These are phyloP conservation scores for Globodera rostochiensis DNA, from an alignment of 1,140 invertebrate genomes.

Conservation along the genomic window DNA sequence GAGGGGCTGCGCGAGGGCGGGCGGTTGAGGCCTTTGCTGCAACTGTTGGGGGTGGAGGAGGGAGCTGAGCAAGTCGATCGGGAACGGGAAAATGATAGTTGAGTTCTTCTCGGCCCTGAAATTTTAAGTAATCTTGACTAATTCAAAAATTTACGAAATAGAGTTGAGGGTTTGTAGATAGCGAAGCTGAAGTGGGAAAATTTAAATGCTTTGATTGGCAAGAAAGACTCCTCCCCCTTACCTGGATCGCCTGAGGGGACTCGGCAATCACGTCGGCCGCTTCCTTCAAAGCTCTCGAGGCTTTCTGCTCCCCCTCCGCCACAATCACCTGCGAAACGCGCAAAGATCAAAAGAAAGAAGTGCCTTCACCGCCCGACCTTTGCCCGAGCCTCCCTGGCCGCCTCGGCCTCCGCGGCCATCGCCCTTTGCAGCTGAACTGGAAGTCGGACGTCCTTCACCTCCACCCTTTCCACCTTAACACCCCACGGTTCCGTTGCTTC, in stretches of 20 bases:
- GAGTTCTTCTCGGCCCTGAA: slow-evolving; percentile 90
- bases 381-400: slow-evolving; percentile 54
- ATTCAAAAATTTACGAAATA: slow-evolving; percentile 66
- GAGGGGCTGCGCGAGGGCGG: not conserved
- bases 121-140: slow-evolving; percentile 17
- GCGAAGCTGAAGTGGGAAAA: slow-evolving; percentile 69
- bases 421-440: slow-evolving; percentile 68
- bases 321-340: slow-evolving; percentile 65
- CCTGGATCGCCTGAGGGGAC: slow-evolving; percentile 79
- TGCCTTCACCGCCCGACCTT: slow-evolving; percentile 47
- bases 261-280: slow-evolving; percentile 68
- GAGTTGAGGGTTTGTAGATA: slow-evolving; percentile 70
- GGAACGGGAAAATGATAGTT: slow-evolving; percentile 87
- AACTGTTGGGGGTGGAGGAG: slow-evolving; percentile 45
- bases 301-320: slow-evolving; percentile 68
- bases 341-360: not conserved
- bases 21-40: not conserved
- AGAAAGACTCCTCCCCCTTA: not conserved
- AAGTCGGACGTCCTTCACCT: slow-evolving; percentile 76
- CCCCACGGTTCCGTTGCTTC: slow-evolving; percentile 71
- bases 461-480: slow-evolving; percentile 85
- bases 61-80: slow-evolving; percentile 55
- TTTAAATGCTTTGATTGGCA: not conserved
- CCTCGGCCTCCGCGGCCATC: slow-evolving; percentile 68
- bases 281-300: slow-evolving; percentile 67